Evolutionary conservation across 2,888 invertebrate species (phyloP).

Genomic region (Mystacides longicornis): DNA sequence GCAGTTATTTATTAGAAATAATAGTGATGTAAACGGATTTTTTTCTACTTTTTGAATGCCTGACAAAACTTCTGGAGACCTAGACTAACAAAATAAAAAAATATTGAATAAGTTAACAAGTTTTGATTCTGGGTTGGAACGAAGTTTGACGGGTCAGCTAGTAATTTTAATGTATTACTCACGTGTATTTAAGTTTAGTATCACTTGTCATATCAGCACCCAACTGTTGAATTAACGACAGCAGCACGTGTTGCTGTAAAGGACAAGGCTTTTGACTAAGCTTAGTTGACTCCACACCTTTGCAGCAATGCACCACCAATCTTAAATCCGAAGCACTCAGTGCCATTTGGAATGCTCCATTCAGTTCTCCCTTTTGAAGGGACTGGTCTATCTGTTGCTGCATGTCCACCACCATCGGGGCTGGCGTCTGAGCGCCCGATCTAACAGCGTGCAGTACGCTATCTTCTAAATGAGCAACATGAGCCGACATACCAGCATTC

Average conservation of each 20-base stretch:
- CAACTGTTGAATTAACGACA: conserved; percentile 91
- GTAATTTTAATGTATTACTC: conserved; percentile 30
- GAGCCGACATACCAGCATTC: conserved; percentile 47
- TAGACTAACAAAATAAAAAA: no score
- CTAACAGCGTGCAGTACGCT: conserved; percentile 53
- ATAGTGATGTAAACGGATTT: no score
- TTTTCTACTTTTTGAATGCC: no score
- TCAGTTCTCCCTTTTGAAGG: conserved; percentile 64
- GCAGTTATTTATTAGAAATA: no score
- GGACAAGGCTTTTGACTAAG: conserved; percentile 61
- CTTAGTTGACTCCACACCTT: conserved; percentile 69
- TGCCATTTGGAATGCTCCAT: conserved; percentile 88
- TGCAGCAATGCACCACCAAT: conserved; percentile 80
- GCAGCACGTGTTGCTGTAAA: conserved; percentile 79
- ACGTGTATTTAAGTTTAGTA: conserved; percentile 77
- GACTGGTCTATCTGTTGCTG: conserved; percentile 60
- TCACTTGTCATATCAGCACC: conserved; percentile 81
- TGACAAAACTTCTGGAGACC: no score
- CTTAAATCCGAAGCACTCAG: conserved; percentile 79
- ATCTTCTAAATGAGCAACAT: conserved; percentile 53
- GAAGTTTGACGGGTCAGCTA: no score
- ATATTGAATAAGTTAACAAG: no score
- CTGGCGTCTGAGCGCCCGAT: conserved; percentile 69
- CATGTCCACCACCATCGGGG: conserved; percentile 52
- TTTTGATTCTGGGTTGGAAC: no score